phyloP scores from a whole-genome alignment of 2,888 invertebrate genomes.

The Epinotia brunnichana region DNA sequence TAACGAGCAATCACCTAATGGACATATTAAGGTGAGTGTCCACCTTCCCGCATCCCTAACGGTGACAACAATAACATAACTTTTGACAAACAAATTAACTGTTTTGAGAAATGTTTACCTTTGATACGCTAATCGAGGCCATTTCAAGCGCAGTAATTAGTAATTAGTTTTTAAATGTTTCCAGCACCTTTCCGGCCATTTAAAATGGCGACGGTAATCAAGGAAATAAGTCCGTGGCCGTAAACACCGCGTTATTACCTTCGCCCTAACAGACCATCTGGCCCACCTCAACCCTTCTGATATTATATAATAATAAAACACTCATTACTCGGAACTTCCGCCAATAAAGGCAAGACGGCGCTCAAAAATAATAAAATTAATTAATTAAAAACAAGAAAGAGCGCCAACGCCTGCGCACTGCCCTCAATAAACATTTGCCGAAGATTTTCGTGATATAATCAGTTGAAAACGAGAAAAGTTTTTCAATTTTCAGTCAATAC shows the following conservation, averaged over 20 bases:
- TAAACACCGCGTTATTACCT: slow-evolving; percentile 39
- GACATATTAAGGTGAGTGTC: slow-evolving; percentile 39
- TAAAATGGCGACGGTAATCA: slow-evolving; percentile 30
- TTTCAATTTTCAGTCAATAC: slow-evolving; percentile 78
- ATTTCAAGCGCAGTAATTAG: slow-evolving; percentile 7
- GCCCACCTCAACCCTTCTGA: slow-evolving; percentile 78
- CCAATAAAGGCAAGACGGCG: slow-evolving; percentile 81
- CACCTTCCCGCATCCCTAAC: slow-evolving; percentile 23
- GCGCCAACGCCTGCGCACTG: slow-evolving; percentile 25
- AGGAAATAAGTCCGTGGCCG: slow-evolving; percentile 28
- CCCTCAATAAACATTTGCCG: slow-evolving; percentile 73
- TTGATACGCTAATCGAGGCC: neutral
- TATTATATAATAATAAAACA: slow-evolving; percentile 84
- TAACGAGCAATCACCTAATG: slow-evolving; percentile 40
- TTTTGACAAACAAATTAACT: neutral
- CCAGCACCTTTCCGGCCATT: slow-evolving; percentile 15
- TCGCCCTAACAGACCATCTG: slow-evolving; percentile 51
- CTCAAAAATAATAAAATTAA: slow-evolving; percentile 82
- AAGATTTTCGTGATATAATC: slow-evolving; percentile 74
- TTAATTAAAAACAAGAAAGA: slow-evolving; percentile 80
- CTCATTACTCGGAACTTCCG: slow-evolving; percentile 81
- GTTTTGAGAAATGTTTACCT: slow-evolving; percentile 5
- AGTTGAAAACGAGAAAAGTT: slow-evolving; percentile 78
- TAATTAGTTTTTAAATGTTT: slow-evolving; percentile 22
- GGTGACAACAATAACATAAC: slow-evolving; percentile 14